Evolutionary conservation across 1,140 invertebrate genomes (phyloP).

Genomic region (Melipona quadrifasciata): DNA sequence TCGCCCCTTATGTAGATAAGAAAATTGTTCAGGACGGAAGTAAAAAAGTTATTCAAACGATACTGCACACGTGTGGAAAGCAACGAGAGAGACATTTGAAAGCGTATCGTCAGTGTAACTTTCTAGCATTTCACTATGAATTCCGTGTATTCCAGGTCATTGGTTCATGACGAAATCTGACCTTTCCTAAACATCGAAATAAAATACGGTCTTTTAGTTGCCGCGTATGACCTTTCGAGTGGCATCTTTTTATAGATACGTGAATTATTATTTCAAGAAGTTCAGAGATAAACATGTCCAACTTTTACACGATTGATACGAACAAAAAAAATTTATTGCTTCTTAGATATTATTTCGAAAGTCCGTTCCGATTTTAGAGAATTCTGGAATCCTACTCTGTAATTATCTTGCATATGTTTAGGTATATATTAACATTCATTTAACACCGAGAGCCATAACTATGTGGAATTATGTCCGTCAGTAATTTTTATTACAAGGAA

Average conservation of each 20-base stretch:
- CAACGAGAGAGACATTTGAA: neutral
- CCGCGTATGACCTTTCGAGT: neutral
- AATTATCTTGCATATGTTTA: no score
- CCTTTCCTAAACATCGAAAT: neutral
- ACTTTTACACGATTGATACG: neutral
- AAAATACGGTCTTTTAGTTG: neutral
- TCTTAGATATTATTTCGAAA: no score
- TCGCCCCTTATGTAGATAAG: no score
- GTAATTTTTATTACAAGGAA: no score
- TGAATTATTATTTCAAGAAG: neutral
- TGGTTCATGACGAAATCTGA: neutral
- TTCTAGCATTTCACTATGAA: constrained; percentile 1
- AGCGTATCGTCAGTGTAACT: neutral
- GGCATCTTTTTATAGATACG: neutral
- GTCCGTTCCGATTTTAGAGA: no score
- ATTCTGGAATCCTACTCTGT: no score
- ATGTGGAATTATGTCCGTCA: no score
- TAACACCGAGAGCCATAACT: no score
- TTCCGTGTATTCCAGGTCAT: neutral
- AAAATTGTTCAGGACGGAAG: neutral
- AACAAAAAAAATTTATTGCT: no score
- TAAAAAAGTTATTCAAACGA: neutral
- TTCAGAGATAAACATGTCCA: neutral
- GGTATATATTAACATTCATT: no score
- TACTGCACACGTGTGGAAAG: neutral